Percentiles rank a stretch among this genome's conserved stretches.
Conservation (phyloP, 1,140 invertebrate genomes). For the Anoplophora glabripennis region DNA sequence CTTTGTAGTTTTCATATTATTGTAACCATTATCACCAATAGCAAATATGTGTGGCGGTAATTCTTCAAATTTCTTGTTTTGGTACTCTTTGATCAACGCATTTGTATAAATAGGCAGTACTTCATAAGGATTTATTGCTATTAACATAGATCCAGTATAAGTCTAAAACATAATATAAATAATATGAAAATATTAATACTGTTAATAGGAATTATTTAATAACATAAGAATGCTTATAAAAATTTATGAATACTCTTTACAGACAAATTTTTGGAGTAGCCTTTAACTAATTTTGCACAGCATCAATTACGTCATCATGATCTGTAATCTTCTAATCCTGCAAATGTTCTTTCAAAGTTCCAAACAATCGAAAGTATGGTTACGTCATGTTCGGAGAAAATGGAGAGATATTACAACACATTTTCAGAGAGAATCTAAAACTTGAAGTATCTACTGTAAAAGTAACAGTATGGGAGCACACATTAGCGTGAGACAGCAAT, state of each 20-base stretch:
- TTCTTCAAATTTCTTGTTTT: constrained; percentile 77
- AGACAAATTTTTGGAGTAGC: not conserved
- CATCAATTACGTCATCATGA: not conserved
- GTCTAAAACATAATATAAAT: constrained; percentile 64
- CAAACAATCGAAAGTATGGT: too few relatives aligned
- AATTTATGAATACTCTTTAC: not conserved
- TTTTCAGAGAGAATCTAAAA: too few relatives aligned
- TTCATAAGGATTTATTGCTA: constrained; percentile 93
- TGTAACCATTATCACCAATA: constrained; percentile 85
- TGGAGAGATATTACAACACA: too few relatives aligned
- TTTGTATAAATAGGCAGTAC: constrained; percentile 87
- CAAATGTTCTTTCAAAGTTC: not conserved
- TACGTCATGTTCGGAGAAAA: too few relatives aligned
- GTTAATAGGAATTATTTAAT: not conserved
- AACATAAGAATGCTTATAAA: not conserved
- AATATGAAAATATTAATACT: not conserved
- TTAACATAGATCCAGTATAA: constrained; percentile 88
- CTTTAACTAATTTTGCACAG: not conserved
- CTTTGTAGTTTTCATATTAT: constrained; percentile 70
- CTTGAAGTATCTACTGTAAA: too few relatives aligned
- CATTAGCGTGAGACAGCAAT: too few relatives aligned
- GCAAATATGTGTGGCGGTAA: constrained; percentile 92
- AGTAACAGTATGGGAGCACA: too few relatives aligned
- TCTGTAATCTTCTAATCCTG: not conserved
- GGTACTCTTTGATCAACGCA: constrained; percentile 80